Percentiles rank a stretch among this genome's conserved stretches.
phyloP scores from a whole-genome alignment of 2,797 vertebrate genomes.

The Pipistrellus kuhlii region DNA sequence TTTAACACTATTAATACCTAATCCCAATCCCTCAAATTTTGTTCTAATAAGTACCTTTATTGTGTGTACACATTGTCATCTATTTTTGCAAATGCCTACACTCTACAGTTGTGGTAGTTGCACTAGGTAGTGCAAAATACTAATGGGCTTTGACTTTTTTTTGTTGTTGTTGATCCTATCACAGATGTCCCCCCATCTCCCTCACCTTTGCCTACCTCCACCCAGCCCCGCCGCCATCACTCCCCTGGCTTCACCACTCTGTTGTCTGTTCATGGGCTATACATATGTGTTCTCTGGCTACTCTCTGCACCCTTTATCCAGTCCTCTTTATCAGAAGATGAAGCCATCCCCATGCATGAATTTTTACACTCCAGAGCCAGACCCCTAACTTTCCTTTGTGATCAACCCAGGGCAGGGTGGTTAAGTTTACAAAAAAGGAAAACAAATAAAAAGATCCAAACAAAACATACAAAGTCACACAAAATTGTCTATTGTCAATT shows the following conservation, averaged over 20 bases:
- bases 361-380: no score
- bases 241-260: not conserved
- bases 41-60: not conserved
- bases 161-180: not conserved
- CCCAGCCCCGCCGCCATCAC: fast-evolving
- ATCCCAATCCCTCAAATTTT: not conserved
- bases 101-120: fast-evolving
- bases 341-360: not conserved
- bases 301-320: not conserved
- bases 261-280: not conserved
- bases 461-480: not conserved
- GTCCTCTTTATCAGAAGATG: not conserved
- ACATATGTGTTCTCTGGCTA: not conserved
- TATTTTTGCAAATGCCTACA: not conserved
- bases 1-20: not conserved
- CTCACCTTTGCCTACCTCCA: not conserved
- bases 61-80: not conserved
- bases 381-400: no score
- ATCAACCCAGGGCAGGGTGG: not conserved
- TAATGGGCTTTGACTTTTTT: not conserved
- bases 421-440: no score
- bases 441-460: not conserved
- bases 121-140: not conserved
- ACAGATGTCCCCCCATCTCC: not conserved
- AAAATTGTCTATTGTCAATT: not conserved